Evolutionary conservation across 2,113 vertebrate species (phyloP).

Genomic region (Dasyprocta punctata): DNA sequence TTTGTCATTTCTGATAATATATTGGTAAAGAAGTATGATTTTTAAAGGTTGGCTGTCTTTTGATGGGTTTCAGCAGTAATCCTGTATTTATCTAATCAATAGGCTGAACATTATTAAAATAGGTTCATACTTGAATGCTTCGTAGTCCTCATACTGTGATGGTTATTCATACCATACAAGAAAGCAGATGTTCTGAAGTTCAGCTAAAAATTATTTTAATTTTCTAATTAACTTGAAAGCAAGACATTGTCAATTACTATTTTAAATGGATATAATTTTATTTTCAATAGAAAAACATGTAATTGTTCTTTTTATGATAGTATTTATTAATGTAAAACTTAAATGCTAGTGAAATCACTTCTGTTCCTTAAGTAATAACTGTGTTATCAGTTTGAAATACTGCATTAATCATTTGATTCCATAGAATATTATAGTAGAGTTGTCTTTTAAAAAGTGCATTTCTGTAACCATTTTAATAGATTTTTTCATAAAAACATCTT

Average conservation of each 20-base stretch:
- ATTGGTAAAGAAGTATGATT: constrained; percentile 61
- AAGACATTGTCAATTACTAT: neutral
- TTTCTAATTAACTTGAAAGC: constrained; percentile 36
- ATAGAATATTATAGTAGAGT: neutral
- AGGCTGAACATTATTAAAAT: constrained; percentile 45
- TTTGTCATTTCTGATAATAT: constrained; percentile 71
- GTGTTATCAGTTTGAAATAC: constrained; percentile 4
- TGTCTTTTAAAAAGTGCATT: neutral
- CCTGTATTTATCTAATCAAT: constrained; percentile 59
- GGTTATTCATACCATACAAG: constrained; percentile 54
- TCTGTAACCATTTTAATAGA: constrained; percentile 7
- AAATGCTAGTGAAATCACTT: neutral
- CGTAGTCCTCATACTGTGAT: neutral
- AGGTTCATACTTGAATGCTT: constrained; percentile 42
- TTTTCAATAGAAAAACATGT: constrained; percentile 10
- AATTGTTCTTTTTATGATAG: neutral
- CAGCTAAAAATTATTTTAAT: neutral
- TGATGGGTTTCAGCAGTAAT: constrained; percentile 59
- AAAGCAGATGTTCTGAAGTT: constrained; percentile 21
- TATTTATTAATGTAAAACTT: constrained; percentile 25
- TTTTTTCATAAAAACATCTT: constrained; percentile 10
- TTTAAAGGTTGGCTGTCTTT: neutral
- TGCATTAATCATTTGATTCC: constrained; percentile 28
- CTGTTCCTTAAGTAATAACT: neutral
- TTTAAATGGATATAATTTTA: neutral